Evolutionary conservation across 2,797 vertebrate genomes (phyloP).

Genomic region (Pangasius sanitwongsei): DNA sequence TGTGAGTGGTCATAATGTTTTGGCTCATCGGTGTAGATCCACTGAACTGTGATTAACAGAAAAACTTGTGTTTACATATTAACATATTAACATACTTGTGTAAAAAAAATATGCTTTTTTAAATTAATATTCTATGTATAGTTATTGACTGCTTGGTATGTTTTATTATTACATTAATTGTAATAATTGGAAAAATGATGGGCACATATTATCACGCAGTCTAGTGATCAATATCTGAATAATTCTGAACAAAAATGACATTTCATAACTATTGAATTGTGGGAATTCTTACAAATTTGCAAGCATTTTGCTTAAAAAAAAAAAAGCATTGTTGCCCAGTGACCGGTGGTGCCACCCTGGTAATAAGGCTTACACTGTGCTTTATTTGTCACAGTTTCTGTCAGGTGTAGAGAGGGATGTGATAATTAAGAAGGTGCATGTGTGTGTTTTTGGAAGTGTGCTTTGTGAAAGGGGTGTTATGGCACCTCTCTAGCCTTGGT

Average conservation of each 20-base stretch:
- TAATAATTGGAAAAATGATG: not conserved
- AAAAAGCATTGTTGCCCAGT: not conserved
- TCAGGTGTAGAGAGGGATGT: not conserved
- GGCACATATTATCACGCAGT: not conserved
- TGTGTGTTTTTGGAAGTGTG: not conserved
- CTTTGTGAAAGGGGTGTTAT: not conserved
- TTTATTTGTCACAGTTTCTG: not conserved
- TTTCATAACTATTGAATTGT: not conserved
- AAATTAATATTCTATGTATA: not conserved
- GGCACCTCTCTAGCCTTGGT: not conserved
- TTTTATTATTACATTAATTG: not conserved
- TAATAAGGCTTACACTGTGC: not conserved
- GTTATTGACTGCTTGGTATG: not conserved
- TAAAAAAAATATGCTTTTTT: not conserved
- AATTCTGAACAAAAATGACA: not conserved
- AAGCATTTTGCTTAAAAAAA: not conserved
- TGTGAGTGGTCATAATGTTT: not conserved
- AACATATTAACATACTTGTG: too few species aligned
- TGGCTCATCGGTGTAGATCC: not conserved
- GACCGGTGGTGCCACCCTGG: not conserved
- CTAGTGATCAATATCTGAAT: not conserved
- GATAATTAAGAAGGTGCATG: not conserved
- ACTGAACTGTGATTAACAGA: not conserved
- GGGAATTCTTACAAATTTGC: not conserved
- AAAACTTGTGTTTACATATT: too few species aligned